Evolutionary conservation across 2,113 vertebrate genomes (phyloP).

Genomic region (Addax nasomaculatus): DNA sequence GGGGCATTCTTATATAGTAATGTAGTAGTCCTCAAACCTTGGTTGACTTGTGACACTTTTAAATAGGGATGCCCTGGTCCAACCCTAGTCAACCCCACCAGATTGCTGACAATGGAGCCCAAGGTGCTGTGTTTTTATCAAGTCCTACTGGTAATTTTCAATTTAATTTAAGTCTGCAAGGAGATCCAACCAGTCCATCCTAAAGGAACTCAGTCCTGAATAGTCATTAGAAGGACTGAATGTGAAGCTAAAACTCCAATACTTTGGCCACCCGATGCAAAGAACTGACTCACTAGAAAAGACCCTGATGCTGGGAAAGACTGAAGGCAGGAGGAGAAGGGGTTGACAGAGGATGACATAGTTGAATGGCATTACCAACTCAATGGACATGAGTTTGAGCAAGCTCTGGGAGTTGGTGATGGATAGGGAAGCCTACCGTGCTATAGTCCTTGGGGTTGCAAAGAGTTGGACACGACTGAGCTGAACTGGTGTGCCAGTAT

Average conservation of each 20-base stretch:
- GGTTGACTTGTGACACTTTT: neutral
- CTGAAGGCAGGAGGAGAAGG: neutral
- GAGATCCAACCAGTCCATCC: neutral
- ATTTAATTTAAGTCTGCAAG: neutral
- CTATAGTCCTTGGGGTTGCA: rapidly evolving
- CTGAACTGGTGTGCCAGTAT: neutral
- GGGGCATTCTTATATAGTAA: neutral
- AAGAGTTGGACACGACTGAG: neutral
- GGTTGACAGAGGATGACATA: neutral
- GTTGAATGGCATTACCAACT: neutral
- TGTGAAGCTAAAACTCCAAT: neutral
- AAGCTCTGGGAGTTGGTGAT: neutral
- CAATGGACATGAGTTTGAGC: neutral
- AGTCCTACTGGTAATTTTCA: neutral
- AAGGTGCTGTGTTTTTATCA: neutral
- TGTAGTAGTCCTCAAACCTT: neutral
- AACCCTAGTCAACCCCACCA: too few species aligned
- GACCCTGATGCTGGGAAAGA: neutral
- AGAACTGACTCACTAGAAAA: neutral
- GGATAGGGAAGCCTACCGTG: neutral
- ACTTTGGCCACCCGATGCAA: neutral
- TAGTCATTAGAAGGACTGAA: neutral
- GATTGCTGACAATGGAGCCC: neutral
- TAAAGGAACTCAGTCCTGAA: neutral
- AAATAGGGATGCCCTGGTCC: neutral